Evolutionary conservation across 2,888 invertebrate species (phyloP), one percentile per base, ranked within the genome.

Genomic region (Brachyopa scutellaris): DNA sequence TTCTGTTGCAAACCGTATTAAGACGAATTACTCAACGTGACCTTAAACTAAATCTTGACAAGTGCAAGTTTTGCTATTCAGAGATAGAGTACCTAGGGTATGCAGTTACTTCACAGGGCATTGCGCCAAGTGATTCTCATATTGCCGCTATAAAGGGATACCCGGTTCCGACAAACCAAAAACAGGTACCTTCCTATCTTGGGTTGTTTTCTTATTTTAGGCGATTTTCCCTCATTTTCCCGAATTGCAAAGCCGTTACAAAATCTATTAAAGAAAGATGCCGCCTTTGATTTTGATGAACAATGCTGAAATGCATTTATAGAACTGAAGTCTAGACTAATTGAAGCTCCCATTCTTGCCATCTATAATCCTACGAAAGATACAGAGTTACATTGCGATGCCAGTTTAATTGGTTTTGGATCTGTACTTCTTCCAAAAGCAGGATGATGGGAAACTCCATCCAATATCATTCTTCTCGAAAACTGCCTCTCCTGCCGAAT

Each of bases 191-290:
- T 47, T 47, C 45, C 1, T 84, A 47, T 49, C 11, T 79, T 8
- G 74, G 82, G 0, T 17, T 82, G 9, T 73, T 53, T 42, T 72
- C 80, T 0, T 84, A 84, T 36, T 74, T 78, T 31, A 11, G 84
- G 9, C 23, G 17, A 19, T 84, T 79, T 84, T 8, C 11, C 9
- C 7, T 9, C 38, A 6, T 85, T 51, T 84, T 86, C 66, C 4
- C 6, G 13, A 2, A 84, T 76, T n/a, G 86, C 88, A 5, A 85
- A 86, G 57, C 87, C 88, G 0, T 51, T 88, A 3, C 85, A 87
- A 42, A 84, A 87, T 13, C 33, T 88, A 2, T 5, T 53, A n/a
- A 76, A 59, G 40, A 79, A 66, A 19, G 8, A 51, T 53, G 15
- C 40, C 4, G 7, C 15, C 1, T 76, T 55, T 62, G 11, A 36